phyloP scores from a whole-genome alignment of 1,140 invertebrate genomes.

The Drosophila sp. region DNA sequence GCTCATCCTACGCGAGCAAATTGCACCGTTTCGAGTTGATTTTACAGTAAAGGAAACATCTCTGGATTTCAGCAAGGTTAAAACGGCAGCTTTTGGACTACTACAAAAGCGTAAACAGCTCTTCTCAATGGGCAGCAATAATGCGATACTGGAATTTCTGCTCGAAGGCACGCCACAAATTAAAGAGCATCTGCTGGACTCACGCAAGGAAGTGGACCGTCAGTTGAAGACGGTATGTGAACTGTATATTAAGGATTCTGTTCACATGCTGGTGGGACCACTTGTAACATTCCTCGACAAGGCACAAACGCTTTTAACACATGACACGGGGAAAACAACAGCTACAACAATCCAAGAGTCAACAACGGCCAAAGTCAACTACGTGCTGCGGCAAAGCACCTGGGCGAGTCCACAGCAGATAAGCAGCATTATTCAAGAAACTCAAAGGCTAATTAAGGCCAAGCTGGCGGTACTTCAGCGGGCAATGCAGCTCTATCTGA shows the following conservation, averaged over 20 bases:
- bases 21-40: slow-evolving; percentile 98
- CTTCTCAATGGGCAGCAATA: slow-evolving; percentile 94
- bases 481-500: slow-evolving; percentile 96
- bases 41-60: slow-evolving; percentile 96
- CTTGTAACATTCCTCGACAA: slow-evolving; percentile 91
- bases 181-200: slow-evolving; percentile 95
- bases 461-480: slow-evolving; percentile 92
- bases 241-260: slow-evolving; percentile 93
- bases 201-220: slow-evolving; percentile 96
- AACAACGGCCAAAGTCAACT: slow-evolving; percentile 56
- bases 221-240: slow-evolving; percentile 97
- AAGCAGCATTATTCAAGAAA: slow-evolving; percentile 87
- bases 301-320: slow-evolving; percentile 85
- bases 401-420: slow-evolving; percentile 86
- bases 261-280: slow-evolving; percentile 90
- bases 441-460: slow-evolving; percentile 90
- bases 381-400: slow-evolving; percentile 81
- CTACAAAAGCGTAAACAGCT: slow-evolving; percentile 94
- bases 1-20: slow-evolving; percentile 98
- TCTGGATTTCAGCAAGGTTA: slow-evolving; percentile 95
- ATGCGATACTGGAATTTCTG: slow-evolving; percentile 96
- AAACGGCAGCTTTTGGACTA: slow-evolving; percentile 93
- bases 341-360: slow-evolving; percentile 15
- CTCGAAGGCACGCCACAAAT: slow-evolving; percentile 96
- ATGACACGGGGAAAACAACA: slow-evolving; percentile 13